A percentile compares a stretch with the other conserved stretches of the same genome.
These are phyloP conservation scores for Phortica magna DNA, from an alignment of 2,888 invertebrate genomes.

Conservation along the genomic window DNA sequence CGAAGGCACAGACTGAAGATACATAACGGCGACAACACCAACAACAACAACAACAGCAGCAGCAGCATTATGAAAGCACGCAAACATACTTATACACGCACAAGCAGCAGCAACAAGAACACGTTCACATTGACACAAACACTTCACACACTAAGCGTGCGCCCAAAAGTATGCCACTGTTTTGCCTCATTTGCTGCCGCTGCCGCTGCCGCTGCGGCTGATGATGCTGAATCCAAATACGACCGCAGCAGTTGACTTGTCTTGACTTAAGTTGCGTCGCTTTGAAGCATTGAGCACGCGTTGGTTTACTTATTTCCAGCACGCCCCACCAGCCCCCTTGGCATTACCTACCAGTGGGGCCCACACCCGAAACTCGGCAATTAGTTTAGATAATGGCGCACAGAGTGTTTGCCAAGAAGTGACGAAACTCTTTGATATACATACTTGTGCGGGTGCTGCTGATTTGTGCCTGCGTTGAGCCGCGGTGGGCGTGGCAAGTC, in stretches of 20 bases:
- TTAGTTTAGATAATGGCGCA: conserved; percentile 22
- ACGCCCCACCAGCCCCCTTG: background rate
- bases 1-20: conserved; percentile 19
- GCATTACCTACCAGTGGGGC: background rate
- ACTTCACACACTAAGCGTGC: conserved; percentile 40
- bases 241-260: background rate
- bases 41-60: background rate
- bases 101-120: conserved; percentile 17
- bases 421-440: conserved; percentile 22
- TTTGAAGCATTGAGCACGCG: conserved; percentile 23
- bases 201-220: conserved; percentile 23
- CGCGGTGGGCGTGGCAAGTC: background rate
- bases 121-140: conserved; percentile 30
- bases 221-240: background rate
- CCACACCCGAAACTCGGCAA: conserved; percentile 5
- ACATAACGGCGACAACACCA: conserved; percentile 12
- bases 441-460: background rate
- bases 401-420: conserved; percentile 17
- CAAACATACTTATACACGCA: conserved; percentile 39
- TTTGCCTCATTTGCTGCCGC: conserved; percentile 61
- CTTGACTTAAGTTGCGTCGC: background rate
- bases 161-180: conserved; percentile 63
- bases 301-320: background rate
- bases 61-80: background rate
- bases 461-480: background rate